A percentile compares a stretch with the other conserved stretches of the same genome.
Conservation (phyloP, 2,797 vertebrate genomes). For the Arremon aurantiirostris region DNA sequence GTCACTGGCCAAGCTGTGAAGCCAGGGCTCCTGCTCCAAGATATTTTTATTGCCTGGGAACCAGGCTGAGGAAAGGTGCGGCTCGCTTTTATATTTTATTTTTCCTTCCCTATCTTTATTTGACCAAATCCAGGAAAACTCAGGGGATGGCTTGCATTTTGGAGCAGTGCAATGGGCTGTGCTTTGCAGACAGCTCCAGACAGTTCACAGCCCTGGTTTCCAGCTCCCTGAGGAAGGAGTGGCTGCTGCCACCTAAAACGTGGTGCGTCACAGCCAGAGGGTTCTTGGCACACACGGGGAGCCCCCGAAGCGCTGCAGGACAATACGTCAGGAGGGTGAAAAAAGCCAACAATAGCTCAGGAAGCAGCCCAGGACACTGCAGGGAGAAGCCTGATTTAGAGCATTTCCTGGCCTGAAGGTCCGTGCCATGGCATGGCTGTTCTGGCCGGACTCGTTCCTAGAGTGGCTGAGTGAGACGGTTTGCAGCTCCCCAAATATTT, state of each 20-base stretch:
- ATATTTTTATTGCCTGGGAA: slow-evolving; percentile 34
- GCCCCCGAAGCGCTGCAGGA: neutral
- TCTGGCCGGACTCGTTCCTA: rapidly evolving
- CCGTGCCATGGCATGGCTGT: rapidly evolving
- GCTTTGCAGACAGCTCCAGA: neutral
- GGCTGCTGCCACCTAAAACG: neutral
- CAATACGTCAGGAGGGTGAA: slow-evolving; percentile 11
- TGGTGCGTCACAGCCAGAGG: neutral
- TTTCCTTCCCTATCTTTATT: neutral
- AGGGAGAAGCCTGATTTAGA: slow-evolving; percentile 16
- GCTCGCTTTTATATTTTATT: neutral
- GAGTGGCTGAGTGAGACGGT: neutral
- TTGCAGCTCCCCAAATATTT: neutral
- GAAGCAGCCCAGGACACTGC: neutral
- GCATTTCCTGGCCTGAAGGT: slow-evolving; percentile 1
- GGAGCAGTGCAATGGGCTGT: rapidly evolving
- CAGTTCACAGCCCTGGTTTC: neutral
- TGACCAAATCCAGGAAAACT: neutral
- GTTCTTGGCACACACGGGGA: neutral
- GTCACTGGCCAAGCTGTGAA: neutral
- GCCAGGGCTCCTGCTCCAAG: neutral
- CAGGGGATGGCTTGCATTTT: neutral
- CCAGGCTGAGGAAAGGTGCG: neutral
- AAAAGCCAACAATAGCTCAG: slow-evolving; percentile 27
- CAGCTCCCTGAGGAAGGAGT: neutral